Evolutionary conservation across 2,888 invertebrate genomes (phyloP).

Genomic region (Apamea anceps): DNA sequence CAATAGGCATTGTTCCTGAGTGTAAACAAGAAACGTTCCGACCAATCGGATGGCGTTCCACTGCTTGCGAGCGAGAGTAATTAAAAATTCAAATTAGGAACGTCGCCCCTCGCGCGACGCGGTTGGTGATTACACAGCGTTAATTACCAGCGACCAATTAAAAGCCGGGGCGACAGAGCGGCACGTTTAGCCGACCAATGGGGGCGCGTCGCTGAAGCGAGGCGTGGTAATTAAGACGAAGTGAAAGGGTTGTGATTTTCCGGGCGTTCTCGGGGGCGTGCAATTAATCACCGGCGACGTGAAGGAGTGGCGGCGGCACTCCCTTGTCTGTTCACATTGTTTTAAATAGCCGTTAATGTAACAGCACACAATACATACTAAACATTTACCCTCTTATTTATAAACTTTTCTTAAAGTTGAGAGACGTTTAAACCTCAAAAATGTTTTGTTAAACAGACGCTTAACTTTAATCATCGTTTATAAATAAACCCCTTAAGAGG

Average conservation of each 20-base stretch:
- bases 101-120: conserved; percentile 83
- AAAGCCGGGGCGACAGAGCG: conserved; percentile 83
- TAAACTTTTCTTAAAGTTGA: neutral
- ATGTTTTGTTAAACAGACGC: neutral
- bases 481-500: neutral
- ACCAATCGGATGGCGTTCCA: conserved; percentile 80
- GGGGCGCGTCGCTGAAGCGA: conserved; percentile 83
- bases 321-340: conserved; percentile 73
- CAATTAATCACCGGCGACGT: conserved; percentile 83
- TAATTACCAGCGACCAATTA: conserved; percentile 89
- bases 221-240: conserved; percentile 89
- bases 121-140: conserved; percentile 87
- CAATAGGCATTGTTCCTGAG: conserved; percentile 82
- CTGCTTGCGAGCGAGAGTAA: conserved; percentile 75
- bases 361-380: conserved; percentile 32
- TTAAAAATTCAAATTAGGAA: conserved; percentile 89
- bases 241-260: conserved; percentile 89
- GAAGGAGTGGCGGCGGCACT: conserved; percentile 76
- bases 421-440: neutral
- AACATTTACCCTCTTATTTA: conserved; percentile 28
- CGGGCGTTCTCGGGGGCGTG: conserved; percentile 83
- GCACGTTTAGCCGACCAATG: conserved; percentile 79
- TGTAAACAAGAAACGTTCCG: conserved; percentile 76
- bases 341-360: conserved; percentile 64
- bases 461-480: neutral